Base-by-base conservation (phyloP, 2,113 vertebrate genomes). In the Melanerpes aurifrons region DNA sequence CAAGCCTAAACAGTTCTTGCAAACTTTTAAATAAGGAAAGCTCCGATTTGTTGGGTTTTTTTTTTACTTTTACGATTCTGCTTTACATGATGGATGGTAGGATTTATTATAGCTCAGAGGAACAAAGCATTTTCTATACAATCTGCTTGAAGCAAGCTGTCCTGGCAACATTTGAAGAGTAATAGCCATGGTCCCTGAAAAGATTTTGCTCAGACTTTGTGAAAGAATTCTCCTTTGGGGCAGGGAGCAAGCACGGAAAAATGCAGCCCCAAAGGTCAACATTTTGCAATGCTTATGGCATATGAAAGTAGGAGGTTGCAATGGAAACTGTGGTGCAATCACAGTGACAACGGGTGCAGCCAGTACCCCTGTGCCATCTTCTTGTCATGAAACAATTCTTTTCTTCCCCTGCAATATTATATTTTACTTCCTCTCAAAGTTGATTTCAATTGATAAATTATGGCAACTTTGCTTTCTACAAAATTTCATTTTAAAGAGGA, bases 171-270 rank as follows among this genome's bases (percentile, higher is more conserved):
- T 45, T 64, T 15, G 20, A 93, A 93, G 95, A 90, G 79, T 91
- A 95, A 87, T 91, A 96, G 70, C 72, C 77, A 40, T 13, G 62
- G 87, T 95, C 92, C 69, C 66, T 87, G 66, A 73, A 95, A 88
- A 79, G 77, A 66, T 93, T 91, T 95, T 95, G 59, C 82, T 95
- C 63, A 94, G 77, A 71, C 82, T 87, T 95, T 96, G 77, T 86
- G 78, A 94, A 94, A 86, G 94, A 95, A 96, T 95, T 96, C 94
- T 90, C 91, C 91, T 96, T 89, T 88, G 70, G 87, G 95, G 87
- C 78, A 95, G 66, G 43, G 73, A 96, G 66, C 68, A 94, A 95
- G 88, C 48, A 58, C 21, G 75, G 86, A 95, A 95, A 96, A 93
- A 92, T 87, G 82, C 47, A 94, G 82, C 87, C 92, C 81, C 80